phyloP scores from a whole-genome alignment of 2,797 vertebrate species.

The Psittacula echo region DNA sequence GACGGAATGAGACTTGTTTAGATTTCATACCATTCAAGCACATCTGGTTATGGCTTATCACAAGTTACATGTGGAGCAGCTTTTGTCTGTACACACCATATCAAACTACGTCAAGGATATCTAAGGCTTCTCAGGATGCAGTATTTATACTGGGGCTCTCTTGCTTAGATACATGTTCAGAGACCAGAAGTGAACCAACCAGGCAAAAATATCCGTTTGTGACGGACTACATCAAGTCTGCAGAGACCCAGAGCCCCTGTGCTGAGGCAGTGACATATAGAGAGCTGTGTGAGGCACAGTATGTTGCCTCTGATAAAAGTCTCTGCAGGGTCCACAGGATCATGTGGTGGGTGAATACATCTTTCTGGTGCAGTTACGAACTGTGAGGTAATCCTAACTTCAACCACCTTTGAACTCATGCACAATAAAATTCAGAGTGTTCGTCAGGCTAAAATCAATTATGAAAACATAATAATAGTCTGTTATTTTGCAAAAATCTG shows the following conservation, averaged over 20 bases:
- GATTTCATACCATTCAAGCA: background rate
- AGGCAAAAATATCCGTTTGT: background rate
- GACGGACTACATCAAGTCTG: background rate
- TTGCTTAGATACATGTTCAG: background rate
- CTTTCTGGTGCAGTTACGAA: background rate
- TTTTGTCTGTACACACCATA: background rate
- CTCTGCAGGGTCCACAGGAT: background rate
- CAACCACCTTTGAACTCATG: background rate
- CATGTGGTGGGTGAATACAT: background rate
- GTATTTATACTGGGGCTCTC: background rate
- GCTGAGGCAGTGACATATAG: background rate
- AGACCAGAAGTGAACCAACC: background rate
- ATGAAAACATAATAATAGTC: background rate
- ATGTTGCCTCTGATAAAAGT: background rate
- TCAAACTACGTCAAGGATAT: background rate
- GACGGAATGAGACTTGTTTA: background rate
- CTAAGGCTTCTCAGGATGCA: background rate
- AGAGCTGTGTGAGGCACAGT: rapidly evolving
- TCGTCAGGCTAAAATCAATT: background rate
- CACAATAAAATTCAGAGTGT: background rate
- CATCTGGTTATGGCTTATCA: background rate
- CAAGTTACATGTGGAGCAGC: rapidly evolving
- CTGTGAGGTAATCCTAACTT: background rate
- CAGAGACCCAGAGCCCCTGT: background rate
- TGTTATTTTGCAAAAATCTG: background rate